Base-by-base conservation (phyloP, 1,140 invertebrate species). In the Tetraneura akinire region DNA sequence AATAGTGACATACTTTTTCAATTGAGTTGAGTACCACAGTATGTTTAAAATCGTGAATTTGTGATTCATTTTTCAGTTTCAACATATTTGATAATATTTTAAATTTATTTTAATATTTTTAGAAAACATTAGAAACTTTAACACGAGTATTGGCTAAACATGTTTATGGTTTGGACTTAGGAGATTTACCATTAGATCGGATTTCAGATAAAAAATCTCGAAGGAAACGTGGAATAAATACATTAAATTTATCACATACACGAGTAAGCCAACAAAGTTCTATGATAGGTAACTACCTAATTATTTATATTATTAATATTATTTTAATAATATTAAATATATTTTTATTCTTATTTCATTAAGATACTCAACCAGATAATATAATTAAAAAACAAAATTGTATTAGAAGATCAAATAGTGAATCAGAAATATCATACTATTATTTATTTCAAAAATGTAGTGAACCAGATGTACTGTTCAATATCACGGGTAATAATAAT, bases 41-140 rank as follows among this genome's bases (percentile, higher is more conserved):
- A n/a, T n/a, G n/a, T n/a, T n/a, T n/a, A n/a, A n/a, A n/a, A n/a
- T n/a, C n/a, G n/a, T n/a, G n/a, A n/a, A n/a, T n/a, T n/a, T n/a
- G n/a, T n/a, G n/a, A n/a, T n/a, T n/a, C n/a, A n/a, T n/a, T n/a
- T n/a, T n/a, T n/a, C n/a, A n/a, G n/a, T n/a, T n/a, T n/a, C n/a
- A n/a, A n/a, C n/a, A n/a, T n/a, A n/a, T n/a, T n/a, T n/a, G n/a
- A n/a, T n/a, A n/a, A n/a, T n/a, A n/a, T n/a, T n/a, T n/a, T n/a
- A n/a, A n/a, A n/a, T n/a, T n/a, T n/a, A n/a, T n/a, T n/a, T n/a
- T n/a, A n/a, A n/a, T n/a, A n/a, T 83, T 85, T 84, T 74, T 84
- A 96, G 92, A 98, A 98, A 94, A 98, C 96, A 23, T 92, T 98
- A 90, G 96, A 98, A 84, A 98, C 96, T 0, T 85, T 98, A 81